Percentiles rank a stretch among this genome's conserved stretches.
phyloP scores from a whole-genome alignment of 2,797 vertebrate species.

The Phoebastria nigripes region DNA sequence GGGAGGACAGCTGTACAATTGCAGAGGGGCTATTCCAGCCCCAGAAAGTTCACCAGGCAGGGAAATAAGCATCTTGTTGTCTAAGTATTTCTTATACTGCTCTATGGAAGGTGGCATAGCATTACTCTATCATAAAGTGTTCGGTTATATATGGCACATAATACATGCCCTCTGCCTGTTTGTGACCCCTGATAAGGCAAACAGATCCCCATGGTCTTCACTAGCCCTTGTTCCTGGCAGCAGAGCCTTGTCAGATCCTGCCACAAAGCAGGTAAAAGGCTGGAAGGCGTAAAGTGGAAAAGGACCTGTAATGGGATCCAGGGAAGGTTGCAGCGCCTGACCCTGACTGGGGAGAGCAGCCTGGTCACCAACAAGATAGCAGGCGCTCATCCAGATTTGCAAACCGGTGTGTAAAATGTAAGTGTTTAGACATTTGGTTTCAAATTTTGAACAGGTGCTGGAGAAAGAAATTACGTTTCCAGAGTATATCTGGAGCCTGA shows the following conservation, averaged over 20 bases:
- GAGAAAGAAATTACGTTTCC: neutral
- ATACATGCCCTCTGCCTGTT: neutral
- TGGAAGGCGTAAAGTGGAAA: neutral
- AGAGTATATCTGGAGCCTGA: neutral
- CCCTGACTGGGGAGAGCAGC: neutral
- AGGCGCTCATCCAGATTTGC: neutral
- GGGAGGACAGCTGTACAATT: neutral
- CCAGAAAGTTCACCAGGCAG: neutral
- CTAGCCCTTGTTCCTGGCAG: neutral
- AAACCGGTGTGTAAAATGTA: neutral
- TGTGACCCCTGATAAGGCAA: neutral
- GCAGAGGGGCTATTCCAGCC: neutral
- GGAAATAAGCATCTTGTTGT: neutral
- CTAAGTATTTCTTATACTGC: neutral
- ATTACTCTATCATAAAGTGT: neutral
- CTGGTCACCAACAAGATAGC: neutral
- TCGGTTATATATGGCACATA: neutral
- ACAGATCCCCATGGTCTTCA: rapidly evolving
- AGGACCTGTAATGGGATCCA: neutral
- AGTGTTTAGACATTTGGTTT: neutral
- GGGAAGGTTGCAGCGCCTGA: neutral
- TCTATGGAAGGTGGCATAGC: neutral
- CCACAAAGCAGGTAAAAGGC: neutral
- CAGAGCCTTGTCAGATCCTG: neutral
- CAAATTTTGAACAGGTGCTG: neutral